Evolutionary conservation across 2,797 vertebrate genomes (phyloP).

Genomic region (Muscicapa comitata): DNA sequence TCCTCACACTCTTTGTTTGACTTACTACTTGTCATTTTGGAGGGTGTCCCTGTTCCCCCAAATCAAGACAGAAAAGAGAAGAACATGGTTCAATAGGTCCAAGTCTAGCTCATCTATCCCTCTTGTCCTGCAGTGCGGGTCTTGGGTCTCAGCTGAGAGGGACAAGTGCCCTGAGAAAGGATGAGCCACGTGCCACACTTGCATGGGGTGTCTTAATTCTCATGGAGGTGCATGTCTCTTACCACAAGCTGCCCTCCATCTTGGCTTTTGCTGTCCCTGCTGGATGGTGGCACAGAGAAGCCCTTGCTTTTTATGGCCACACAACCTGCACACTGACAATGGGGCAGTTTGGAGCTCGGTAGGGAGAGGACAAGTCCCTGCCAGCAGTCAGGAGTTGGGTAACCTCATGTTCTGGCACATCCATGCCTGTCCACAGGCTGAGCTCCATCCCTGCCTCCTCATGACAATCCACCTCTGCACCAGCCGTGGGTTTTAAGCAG

Average conservation of each 20-base stretch:
- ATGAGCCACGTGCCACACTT: fast-evolving
- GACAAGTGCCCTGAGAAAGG: neutral
- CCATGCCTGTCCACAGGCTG: neutral
- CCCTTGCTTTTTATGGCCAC: neutral
- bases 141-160: neutral
- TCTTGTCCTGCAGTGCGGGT: fast-evolving
- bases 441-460: neutral
- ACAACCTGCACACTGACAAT: neutral
- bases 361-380: neutral
- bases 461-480: neutral
- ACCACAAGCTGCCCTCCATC: neutral
- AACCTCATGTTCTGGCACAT: neutral
- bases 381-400: neutral
- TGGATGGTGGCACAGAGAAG: neutral
- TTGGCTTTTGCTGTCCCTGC: neutral
- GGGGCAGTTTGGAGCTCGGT: fast-evolving
- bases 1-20: neutral
- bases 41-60: fast-evolving
- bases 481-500: neutral
- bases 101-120: neutral
- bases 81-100: neutral
- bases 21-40: neutral
- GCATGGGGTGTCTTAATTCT: neutral
- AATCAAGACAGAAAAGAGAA: neutral
- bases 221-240: neutral